Evolutionary conservation across 2,888 invertebrate species (phyloP), one percentile per base, ranked within the genome.

Genomic region (Eulithis prunata): DNA sequence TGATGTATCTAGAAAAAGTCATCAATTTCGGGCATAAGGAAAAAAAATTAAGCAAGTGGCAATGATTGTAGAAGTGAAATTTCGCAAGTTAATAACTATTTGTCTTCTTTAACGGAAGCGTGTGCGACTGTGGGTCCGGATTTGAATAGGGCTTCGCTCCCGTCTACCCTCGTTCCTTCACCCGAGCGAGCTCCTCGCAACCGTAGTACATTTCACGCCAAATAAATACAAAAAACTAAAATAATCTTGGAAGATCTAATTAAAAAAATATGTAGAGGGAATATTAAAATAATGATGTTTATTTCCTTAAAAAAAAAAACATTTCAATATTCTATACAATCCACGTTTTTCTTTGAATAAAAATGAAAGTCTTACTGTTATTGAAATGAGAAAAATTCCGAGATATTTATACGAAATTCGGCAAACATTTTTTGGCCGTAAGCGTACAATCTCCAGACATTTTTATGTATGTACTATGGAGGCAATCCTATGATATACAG

Each of bases 111-210:
- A 51, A 13, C 45, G 54, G 62, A 66, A 56, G 51, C 55, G 58
- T 59, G 62, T 12, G 55, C 60, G 57, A 43, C 75, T 59, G 62
- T 12, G 55, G 63, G 57, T 49, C 75, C 75, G 75, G 80, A 82
- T 85, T 85, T 86, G 83, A 85, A 83, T 86, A 79, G 82, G 78
- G 72, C 74, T 66, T 59, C 59, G 69, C 69, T 63, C 71, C 62
- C 68, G 55, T 62, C 64, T 62, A 68, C 66, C 64, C 71, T 63
- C 64, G 49, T 63, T 64, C 68, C 64, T 54, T 62, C 21, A 52
- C 52, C 62, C 57, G 28, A 49, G 49, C 49, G 36, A 56, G 60
- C 45, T 41, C 28, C 51, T 62, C 43, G 49, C 32, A 41, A 45
- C 21, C 7, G 54, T 66, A 66, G 54, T 66, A 66, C 57, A 66